Conservation (phyloP, 1,140 invertebrate genomes). For the Calliphora vicina region DNA sequence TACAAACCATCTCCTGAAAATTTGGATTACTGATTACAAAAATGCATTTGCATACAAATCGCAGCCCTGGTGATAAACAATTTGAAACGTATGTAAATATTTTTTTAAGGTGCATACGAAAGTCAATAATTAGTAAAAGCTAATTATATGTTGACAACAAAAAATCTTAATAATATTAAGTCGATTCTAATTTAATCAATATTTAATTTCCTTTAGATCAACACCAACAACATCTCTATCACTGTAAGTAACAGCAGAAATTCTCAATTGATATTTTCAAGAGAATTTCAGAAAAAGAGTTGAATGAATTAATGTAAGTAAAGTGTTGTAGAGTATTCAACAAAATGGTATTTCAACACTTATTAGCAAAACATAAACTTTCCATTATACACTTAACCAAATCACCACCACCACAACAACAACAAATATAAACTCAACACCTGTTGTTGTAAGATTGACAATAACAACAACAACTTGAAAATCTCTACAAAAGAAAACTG, state of each 20-base stretch:
- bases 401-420: not conserved
- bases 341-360: not conserved
- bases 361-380: not conserved
- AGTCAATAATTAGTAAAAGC: not conserved
- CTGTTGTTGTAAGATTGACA: not conserved
- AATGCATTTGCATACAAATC: too few species aligned
- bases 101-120: not conserved
- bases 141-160: not conserved
- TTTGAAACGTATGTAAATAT: not conserved
- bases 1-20: too few species aligned
- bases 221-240: not conserved
- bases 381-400: not conserved
- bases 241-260: too few species aligned
- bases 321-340: not conserved
- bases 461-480: not conserved
- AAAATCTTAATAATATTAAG: not conserved
- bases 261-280: not conserved
- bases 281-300: not conserved
- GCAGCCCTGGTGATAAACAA: too few species aligned
- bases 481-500: constrained; percentile 9
- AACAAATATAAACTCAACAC: not conserved
- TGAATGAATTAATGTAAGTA: too few species aligned
- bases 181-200: not conserved
- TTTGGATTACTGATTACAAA: too few species aligned
- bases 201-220: not conserved